Base-by-base conservation (phyloP, 2,888 invertebrate species). In the Catonia carolina region DNA sequence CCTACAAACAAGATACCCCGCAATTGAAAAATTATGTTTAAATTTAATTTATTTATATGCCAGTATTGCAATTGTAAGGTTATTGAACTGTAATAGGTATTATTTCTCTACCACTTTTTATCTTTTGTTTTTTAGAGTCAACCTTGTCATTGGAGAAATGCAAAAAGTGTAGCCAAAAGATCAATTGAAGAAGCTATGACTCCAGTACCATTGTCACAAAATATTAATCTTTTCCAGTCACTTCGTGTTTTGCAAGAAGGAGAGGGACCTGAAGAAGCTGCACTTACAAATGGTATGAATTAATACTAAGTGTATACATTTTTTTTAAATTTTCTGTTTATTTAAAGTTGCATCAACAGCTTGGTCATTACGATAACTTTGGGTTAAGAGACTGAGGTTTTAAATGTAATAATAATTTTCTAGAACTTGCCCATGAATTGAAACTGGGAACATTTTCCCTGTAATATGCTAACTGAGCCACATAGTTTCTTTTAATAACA, bases 81-180 rank as follows among this genome's bases (percentile, higher is more conserved):
- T n/a, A n/a, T n/a, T n/a, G n/a, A n/a, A n/a, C n/a, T n/a, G n/a
- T n/a, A n/a, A n/a, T n/a, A n/a, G n/a, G n/a, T n/a, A n/a, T n/a
- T n/a, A n/a, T n/a, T n/a, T n/a, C n/a, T n/a, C n/a, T n/a, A n/a
- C n/a, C n/a, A n/a, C n/a, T n/a, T n/a, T n/a, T 50, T 52, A 51
- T 45, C 50, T 53, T 39, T 59, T 55, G 56, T 37, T 37, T 68
- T 69, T 27, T 74, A 93, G 92, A 90, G 89, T 61, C 92, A 93
- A 73, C 89, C 91, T 0, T 93, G 93, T 68, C 91, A 93, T 72
- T 92, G 93, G 93, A 83, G 92, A 60, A 92, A 91, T 69, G 83
- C 90, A 64, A 91, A 92, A 74, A 83, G 81, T 56, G 83, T 89
- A 31, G 78, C 81, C 22, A 87, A 88, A 67, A 82, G 91, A 65